Evolutionary conservation across 1,140 invertebrate genomes (phyloP).

Genomic region (Trichonephila clavipes): DNA sequence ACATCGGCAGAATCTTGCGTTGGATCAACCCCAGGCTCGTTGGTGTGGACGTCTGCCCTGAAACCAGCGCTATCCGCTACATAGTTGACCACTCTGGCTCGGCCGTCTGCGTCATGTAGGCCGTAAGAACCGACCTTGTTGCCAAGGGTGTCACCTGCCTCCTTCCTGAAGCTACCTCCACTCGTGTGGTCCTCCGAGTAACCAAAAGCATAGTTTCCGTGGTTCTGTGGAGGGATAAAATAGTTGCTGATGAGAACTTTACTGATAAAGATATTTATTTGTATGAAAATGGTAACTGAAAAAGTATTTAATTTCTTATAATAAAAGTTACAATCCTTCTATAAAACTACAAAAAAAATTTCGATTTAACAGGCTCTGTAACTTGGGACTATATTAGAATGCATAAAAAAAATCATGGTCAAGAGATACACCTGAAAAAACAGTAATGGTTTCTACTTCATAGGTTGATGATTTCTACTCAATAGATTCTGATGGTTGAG

Average conservation of each 20-base stretch:
- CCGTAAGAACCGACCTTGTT: conserved; percentile 78
- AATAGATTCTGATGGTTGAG: no score
- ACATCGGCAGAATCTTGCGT: conserved; percentile 67
- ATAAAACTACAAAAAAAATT: no score
- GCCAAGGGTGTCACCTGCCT: conserved; percentile 63
- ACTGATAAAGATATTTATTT: no score
- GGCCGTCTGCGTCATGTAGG: conserved; percentile 78
- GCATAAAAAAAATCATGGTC: no score
- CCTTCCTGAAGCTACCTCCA: conserved; percentile 77
- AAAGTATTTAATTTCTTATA: no score
- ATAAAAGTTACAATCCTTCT: no score
- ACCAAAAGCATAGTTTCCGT: conserved; percentile 77
- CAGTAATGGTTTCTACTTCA: no score
- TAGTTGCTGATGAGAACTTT: background rate
- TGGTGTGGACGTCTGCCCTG: conserved; percentile 76
- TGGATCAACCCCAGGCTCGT: conserved; percentile 74
- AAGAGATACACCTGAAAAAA: no score
- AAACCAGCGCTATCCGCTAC: conserved; percentile 78
- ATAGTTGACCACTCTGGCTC: conserved; percentile 77
- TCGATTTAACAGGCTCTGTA: no score
- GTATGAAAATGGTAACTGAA: no score
- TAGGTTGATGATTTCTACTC: no score
- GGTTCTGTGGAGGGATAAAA: background rate
- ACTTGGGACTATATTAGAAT: no score
- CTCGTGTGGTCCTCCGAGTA: conserved; percentile 77